phyloP scores from a whole-genome alignment of 2,888 invertebrate genomes.

The Schizotus pectinicornis region DNA sequence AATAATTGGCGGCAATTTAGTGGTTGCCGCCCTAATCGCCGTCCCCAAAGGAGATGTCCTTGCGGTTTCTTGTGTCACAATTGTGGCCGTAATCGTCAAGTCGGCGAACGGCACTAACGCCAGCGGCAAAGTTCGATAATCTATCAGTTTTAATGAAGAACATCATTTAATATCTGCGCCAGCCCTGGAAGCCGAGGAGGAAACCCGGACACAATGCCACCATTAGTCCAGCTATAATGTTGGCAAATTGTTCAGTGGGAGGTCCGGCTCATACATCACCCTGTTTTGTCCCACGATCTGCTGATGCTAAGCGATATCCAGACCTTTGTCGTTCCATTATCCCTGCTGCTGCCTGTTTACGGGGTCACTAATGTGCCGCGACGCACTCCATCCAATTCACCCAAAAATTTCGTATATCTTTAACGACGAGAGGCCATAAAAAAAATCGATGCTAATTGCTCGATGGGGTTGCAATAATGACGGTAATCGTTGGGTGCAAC shows the following conservation, averaged over 20 bases:
- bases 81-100: too few relatives aligned
- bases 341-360: slow-evolving; percentile 37
- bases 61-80: too few relatives aligned
- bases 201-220: slow-evolving; percentile 52
- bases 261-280: slow-evolving; percentile 57
- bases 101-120: too few relatives aligned
- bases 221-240: slow-evolving; percentile 59
- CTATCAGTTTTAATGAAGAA: slow-evolving; percentile 4
- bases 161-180: slow-evolving; percentile 20
- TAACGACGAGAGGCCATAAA: too few relatives aligned
- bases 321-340: slow-evolving; percentile 29
- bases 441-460: too few relatives aligned
- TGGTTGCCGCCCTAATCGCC: too few relatives aligned
- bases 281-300: slow-evolving; percentile 54
- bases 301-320: slow-evolving; percentile 46
- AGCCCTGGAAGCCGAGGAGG: slow-evolving; percentile 26
- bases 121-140: too few relatives aligned
- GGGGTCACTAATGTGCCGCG: slow-evolving; percentile 36
- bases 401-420: not conserved
- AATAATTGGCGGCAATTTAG: too few relatives aligned
- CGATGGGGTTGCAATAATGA: too few relatives aligned
- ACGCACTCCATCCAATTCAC: not conserved
- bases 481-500: not conserved
- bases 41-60: too few relatives aligned
- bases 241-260: slow-evolving; percentile 60